Base-by-base conservation (phyloP, 30 jellyfish, hydroid and myxozoan genomes). In the Nemopilema nomurai region DNA sequence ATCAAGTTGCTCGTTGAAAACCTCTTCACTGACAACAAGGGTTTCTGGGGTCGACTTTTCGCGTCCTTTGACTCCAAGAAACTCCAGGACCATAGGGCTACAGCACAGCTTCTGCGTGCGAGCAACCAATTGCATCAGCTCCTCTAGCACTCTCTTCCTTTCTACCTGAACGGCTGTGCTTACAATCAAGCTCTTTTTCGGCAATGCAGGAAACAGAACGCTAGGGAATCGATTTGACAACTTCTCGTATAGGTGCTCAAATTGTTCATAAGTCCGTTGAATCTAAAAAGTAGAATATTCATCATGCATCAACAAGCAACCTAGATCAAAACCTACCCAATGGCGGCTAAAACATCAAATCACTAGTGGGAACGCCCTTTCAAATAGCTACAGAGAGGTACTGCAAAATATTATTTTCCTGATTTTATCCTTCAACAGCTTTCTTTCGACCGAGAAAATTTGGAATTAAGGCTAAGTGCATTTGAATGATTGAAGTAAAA, bases 31-130 rank as follows among this genome's bases (percentile, higher is more conserved):
- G 33, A 83, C 92, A 22, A 76, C 83, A 62, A 83, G 73, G 0
- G 92, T 83, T 62, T 83, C 74, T 0, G 29, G 74, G 3, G 86
- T 25, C 22, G 62, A 50, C 41, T 72, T 70, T 23, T 71, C 70
- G 9, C 92, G 97, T 67, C 76, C 82, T 31, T 81, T 41, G 0
- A 82, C 97, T 16, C 96, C 96, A 50, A 94, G 91, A 66, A 94
- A 94, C 26, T 95, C 84, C 18, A 94, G 91, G 28, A 94, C 87
- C 99, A 94, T 94, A 23, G 99, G 99, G 49, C 99, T 94, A 53
- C 97, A 88, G 68, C 99, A 83, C 23, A 94, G 90, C 85, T 94
- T 94, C 81, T 94, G 99, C 26, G 97, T 94, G 17, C 89, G 71
- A 1, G 99, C 99, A 41, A 94, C 99, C 87, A 94, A 16, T 21